Evolutionary conservation across 2,888 invertebrate genomes (phyloP), one percentile per base, ranked within the genome.

Genomic region (Eupithecia subfuscata): DNA sequence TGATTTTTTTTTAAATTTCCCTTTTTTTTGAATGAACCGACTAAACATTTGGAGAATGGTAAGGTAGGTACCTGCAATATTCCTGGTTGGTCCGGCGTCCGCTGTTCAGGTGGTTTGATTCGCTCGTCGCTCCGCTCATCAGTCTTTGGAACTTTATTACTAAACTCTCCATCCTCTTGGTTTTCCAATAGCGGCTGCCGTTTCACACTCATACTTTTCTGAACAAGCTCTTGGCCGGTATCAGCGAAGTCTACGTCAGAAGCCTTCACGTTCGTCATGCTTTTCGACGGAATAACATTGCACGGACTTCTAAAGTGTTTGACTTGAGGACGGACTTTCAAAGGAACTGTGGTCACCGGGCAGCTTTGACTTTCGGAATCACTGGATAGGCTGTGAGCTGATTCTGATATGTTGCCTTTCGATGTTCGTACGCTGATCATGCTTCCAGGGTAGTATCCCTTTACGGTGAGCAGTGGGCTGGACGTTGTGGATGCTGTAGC

Each of bases 401-500:
- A 97, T 82, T 97, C 97, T 22, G 96, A 95, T 1, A 95, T 95
- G 80, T 95, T 95, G 0, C 95, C 94, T 76, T 96, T 96, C 3
- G 95, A 91, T 0, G 96, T 96, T 81, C 96, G 95, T 0, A 96
- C 95, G 83, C 96, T 96, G 75, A 96, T 91, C 89, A 96, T 92
- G 81, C 96, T 96, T 2, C 96, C 96, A 5, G 96, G 95, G 81
- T 96, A 96, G 80, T 95, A 95, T 0, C 96, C 95, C 84, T 96
- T 95, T 16, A 96, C 95, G 73, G 95, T 95, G 74, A 97, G 87
- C 70, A 97, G 91, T 0, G 97, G 97, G 85, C 97, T 97, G 0
- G 97, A 97, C 69, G 95, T 96, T 16, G 96, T 96, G 6, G 96
- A 97, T 73, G 95, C 95, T 84, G 95, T 96, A 0, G 96, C 93